Evolutionary conservation across 2,113 vertebrate genomes (phyloP).

Genomic region (Orientallactaga bullata): DNA sequence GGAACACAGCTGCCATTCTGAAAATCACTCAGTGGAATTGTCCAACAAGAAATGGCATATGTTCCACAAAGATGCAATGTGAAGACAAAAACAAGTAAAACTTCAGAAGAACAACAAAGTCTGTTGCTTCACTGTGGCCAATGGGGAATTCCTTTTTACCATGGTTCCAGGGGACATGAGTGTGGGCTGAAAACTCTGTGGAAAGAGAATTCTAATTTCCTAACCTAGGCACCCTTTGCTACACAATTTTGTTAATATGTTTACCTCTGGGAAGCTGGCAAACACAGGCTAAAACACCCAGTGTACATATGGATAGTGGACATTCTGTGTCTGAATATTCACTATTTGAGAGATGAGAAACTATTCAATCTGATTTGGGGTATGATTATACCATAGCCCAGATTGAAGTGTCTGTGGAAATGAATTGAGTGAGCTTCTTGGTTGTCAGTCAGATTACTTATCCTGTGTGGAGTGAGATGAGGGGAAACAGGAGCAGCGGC

Average conservation of each 20-base stretch:
- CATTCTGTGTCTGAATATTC: slow-evolving; percentile 38
- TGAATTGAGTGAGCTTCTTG: slow-evolving; percentile 1
- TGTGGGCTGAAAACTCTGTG: slow-evolving; percentile 35
- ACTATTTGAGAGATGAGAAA: slow-evolving; percentile 55
- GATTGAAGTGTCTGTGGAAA: slow-evolving; percentile 77
- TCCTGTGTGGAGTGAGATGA: slow-evolving; percentile 23
- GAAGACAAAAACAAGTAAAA: background rate
- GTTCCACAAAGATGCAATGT: background rate
- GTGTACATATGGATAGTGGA: slow-evolving; percentile 72
- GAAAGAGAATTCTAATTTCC: slow-evolving; percentile 66
- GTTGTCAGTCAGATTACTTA: slow-evolving; percentile 63
- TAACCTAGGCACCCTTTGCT: slow-evolving; percentile 49
- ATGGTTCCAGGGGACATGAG: background rate
- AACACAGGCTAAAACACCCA: slow-evolving; percentile 67
- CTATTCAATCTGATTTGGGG: slow-evolving; percentile 51
- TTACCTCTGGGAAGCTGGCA: slow-evolving; percentile 68
- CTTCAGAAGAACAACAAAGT: background rate
- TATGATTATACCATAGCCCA: slow-evolving; percentile 55
- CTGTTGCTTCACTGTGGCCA: background rate
- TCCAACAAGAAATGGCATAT: background rate
- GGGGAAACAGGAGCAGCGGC: slow-evolving; percentile 12
- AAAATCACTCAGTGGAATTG: background rate
- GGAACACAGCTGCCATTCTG: background rate
- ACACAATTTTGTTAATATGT: slow-evolving; percentile 38
- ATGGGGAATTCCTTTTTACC: background rate